These are phyloP conservation scores for Neopelma chrysocephalum DNA, from an alignment of 2,797 vertebrate species.

Conservation along the genomic window DNA sequence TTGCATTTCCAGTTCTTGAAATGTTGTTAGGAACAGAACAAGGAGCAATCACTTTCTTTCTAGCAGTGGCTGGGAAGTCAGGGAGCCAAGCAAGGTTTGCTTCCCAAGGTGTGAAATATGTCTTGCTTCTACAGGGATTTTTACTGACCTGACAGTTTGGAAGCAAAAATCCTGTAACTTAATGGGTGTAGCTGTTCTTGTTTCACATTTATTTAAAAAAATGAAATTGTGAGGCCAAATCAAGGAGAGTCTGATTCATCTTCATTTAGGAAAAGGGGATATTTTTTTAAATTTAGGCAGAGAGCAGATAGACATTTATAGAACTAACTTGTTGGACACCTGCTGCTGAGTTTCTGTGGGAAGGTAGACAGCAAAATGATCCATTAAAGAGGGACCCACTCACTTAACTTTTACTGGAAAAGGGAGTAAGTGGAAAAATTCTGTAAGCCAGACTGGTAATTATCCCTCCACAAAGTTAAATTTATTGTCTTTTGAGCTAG, in stretches of 20 bases:
- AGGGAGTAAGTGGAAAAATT: slow-evolving; percentile 1
- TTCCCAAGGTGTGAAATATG: not conserved
- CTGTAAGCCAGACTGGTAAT: slow-evolving; percentile 2
- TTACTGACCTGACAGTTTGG: not conserved
- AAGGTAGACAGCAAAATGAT: not conserved
- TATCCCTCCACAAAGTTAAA: not conserved
- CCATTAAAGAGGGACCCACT: not conserved
- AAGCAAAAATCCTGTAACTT: not conserved
- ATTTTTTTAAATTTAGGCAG: not conserved
- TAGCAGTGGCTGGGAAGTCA: not conserved
- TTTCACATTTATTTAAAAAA: not conserved
- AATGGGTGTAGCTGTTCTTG: not conserved
- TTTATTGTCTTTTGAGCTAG: slow-evolving; percentile 8
- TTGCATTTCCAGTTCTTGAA: not conserved
- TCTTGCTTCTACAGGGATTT: not conserved
- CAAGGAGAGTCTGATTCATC: not conserved
- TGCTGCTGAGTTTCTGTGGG: not conserved
- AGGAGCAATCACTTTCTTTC: not conserved
- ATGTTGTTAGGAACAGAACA: not conserved
- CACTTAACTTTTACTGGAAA: not conserved
- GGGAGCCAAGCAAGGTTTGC: not conserved
- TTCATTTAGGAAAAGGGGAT: not conserved
- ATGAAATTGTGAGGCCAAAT: not conserved
- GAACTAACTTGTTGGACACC: not conserved
- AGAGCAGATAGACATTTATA: not conserved